Evolutionary conservation across 2,113 vertebrate genomes (phyloP).

Genomic region (Festucalex cinctus): DNA sequence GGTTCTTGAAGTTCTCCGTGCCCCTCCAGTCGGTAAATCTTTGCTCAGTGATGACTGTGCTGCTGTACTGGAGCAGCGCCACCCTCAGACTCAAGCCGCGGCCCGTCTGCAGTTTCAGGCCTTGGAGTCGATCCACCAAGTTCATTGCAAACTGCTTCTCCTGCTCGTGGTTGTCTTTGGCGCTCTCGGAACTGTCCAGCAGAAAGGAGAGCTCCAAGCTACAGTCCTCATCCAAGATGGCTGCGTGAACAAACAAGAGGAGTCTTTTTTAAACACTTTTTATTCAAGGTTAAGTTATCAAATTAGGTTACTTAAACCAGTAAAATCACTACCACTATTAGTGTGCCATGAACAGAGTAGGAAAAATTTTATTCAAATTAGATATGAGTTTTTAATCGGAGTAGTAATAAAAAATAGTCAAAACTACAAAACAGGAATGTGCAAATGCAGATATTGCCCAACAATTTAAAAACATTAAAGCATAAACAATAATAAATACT

Average conservation of each 20-base stretch:
- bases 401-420: no score
- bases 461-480: no score
- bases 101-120: constrained; percentile 73
- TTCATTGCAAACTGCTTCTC: constrained; percentile 83
- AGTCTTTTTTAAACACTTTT: neutral
- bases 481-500: no score
- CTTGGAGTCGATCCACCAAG: constrained; percentile 78
- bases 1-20: constrained; percentile 77
- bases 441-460: no score
- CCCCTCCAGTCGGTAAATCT: constrained; percentile 84
- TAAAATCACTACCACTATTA: no score
- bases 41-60: constrained; percentile 83
- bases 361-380: no score
- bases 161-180: constrained; percentile 82
- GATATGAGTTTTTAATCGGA: no score
- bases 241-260: constrained; percentile 40
- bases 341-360: no score
- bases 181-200: constrained; percentile 88
- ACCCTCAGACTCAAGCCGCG: constrained; percentile 76
- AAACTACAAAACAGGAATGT: no score
- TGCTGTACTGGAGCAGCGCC: constrained; percentile 89
- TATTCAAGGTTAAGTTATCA: neutral
- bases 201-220: constrained; percentile 84
- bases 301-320: neutral
- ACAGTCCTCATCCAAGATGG: constrained; percentile 81